phyloP scores from a whole-genome alignment of 2,113 vertebrate species.

The Cochlearius cochlearius region DNA sequence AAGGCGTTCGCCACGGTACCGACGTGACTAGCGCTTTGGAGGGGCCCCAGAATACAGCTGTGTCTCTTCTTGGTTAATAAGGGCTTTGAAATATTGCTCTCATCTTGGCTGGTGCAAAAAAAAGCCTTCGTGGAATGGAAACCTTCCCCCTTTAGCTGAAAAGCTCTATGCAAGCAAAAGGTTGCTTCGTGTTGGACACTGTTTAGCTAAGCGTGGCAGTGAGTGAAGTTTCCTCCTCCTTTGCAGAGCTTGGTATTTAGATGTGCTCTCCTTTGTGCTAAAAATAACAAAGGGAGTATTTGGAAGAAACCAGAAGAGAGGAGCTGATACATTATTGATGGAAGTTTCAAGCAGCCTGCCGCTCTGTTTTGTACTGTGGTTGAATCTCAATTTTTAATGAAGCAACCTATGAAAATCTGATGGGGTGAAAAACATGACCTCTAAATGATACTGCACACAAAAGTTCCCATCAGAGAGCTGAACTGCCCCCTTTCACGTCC shows the following conservation, averaged over 20 bases:
- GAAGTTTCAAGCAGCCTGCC: constrained; percentile 66
- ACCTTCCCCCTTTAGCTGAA: background rate
- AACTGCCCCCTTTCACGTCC: constrained; percentile 21
- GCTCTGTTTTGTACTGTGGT: constrained; percentile 63
- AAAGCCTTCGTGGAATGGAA: constrained; percentile 6
- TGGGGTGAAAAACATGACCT: constrained; percentile 63
- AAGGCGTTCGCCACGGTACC: background rate
- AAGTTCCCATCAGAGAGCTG: background rate
- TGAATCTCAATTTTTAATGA: constrained; percentile 76
- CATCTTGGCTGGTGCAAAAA: constrained; percentile 4
- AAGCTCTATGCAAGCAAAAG: constrained; percentile 9
- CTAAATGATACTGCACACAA: constrained; percentile 28
- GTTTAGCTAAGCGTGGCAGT: constrained; percentile 34
- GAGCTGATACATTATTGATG: constrained; percentile 74
- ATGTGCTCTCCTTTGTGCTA: constrained; percentile 66
- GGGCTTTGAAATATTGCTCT: constrained; percentile 28
- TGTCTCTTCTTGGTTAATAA: background rate
- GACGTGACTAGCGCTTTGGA: background rate
- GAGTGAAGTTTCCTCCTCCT: constrained; percentile 41
- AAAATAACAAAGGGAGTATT: constrained; percentile 72
- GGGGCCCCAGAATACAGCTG: background rate
- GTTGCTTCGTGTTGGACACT: background rate
- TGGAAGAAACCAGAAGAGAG: constrained; percentile 72
- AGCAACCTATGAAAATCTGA: constrained; percentile 68
- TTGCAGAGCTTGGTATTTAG: constrained; percentile 47